Evolutionary conservation across 2,888 invertebrate genomes (phyloP).

Genomic region (Acrobasis repandana): DNA sequence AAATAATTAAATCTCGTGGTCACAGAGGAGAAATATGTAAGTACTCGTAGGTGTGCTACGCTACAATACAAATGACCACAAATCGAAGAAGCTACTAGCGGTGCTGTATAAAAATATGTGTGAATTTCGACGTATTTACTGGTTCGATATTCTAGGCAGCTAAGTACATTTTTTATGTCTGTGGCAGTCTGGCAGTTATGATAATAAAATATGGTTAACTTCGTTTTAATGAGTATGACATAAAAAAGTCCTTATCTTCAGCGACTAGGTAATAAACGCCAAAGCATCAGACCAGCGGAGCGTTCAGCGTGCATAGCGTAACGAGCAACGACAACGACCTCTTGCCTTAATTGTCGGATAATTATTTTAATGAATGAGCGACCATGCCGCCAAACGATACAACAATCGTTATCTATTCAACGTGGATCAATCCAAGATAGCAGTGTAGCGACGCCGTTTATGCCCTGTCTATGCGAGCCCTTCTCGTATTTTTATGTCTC

Average conservation of each 20-base stretch:
- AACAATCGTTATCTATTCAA: constrained; percentile 64
- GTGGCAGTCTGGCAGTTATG: neutral
- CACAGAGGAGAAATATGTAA: too few relatives aligned
- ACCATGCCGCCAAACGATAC: constrained; percentile 53
- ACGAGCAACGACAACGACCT: constrained; percentile 61
- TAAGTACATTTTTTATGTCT: too few relatives aligned
- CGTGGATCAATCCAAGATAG: constrained; percentile 64
- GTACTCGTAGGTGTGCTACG: too few relatives aligned
- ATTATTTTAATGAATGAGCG: constrained; percentile 69
- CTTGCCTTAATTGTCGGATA: constrained; percentile 62
- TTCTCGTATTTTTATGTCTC: constrained; percentile 68
- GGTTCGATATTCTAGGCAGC: too few relatives aligned
- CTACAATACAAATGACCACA: too few relatives aligned
- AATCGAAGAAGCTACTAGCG: too few relatives aligned
- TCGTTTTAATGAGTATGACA: constrained; percentile 7
- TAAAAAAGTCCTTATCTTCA: constrained; percentile 12
- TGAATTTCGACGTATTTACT: too few relatives aligned
- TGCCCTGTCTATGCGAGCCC: constrained; percentile 59
- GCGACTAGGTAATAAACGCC: constrained; percentile 22
- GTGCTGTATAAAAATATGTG: too few relatives aligned
- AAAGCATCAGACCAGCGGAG: constrained; percentile 26
- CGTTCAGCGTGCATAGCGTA: constrained; percentile 33
- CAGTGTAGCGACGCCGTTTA: constrained; percentile 50
- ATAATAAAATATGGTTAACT: neutral
- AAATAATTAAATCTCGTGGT: too few relatives aligned